A percentile compares a stretch with the other conserved stretches of the same genome.
Conservation (phyloP, 2,797 vertebrate species). For the Mus minutoides region DNA sequence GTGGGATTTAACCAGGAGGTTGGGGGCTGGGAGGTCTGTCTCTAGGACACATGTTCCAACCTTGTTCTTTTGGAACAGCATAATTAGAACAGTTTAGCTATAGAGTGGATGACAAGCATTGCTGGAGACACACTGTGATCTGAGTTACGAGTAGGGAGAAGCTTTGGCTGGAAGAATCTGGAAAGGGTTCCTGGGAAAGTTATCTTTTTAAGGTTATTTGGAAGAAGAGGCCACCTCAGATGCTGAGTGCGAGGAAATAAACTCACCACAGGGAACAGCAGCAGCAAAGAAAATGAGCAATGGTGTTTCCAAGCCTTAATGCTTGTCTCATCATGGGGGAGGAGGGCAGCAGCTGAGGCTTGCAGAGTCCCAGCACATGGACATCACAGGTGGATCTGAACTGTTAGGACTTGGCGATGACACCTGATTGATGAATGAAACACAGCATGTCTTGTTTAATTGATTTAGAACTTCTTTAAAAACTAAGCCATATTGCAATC, state of each 20-base stretch:
- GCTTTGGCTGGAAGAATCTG: not conserved
- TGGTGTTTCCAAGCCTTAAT: not conserved
- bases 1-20: not conserved
- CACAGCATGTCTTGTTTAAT: not conserved
- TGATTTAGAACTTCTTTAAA: constrained; percentile 30
- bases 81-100: not conserved
- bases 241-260: not conserved
- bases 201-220: not conserved
- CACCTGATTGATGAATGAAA: not conserved
- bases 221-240: constrained; percentile 8
- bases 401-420: not conserved
- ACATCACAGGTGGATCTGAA: constrained; percentile 3
- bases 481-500: not conserved
- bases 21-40: not conserved
- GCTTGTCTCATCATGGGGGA: not conserved
- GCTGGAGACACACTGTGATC: not conserved
- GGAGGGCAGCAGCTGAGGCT: not conserved
- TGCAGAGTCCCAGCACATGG: not conserved
- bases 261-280: not conserved
- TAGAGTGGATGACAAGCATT: not conserved
- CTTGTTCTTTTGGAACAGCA: not conserved
- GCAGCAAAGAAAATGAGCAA: not conserved
- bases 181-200: not conserved
- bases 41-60: not conserved
- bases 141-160: not conserved